phyloP scores from a whole-genome alignment of 2,113 vertebrate species.

The Sitta europaea region DNA sequence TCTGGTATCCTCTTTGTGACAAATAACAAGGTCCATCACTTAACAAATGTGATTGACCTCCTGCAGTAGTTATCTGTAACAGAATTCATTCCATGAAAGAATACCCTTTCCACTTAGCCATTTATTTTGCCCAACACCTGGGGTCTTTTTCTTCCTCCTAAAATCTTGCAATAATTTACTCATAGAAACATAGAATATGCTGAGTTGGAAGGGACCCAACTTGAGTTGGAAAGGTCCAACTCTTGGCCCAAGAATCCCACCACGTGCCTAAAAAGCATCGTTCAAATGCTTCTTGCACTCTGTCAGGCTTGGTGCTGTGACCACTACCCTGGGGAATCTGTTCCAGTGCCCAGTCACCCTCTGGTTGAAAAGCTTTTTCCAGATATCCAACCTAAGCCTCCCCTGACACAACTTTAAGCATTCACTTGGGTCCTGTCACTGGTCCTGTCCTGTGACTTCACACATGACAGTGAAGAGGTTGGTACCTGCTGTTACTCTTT shows the following conservation, averaged over 20 bases:
- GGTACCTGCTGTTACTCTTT: not conserved
- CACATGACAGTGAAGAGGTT: accelerated
- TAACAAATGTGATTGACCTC: not conserved
- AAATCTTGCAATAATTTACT: not conserved
- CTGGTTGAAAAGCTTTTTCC: not conserved
- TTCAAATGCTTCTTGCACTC: not conserved
- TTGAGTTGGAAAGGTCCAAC: not conserved
- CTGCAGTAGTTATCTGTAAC: not conserved
- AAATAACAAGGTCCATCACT: not conserved
- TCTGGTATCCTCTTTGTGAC: not conserved
- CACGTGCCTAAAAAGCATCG: not conserved
- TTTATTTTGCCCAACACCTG: not conserved
- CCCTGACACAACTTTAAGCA: not conserved
- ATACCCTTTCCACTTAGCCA: not conserved
- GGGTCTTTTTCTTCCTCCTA: not conserved
- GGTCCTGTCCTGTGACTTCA: too few species aligned
- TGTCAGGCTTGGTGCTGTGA: not conserved
- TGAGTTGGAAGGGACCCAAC: not conserved
- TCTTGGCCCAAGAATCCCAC: not conserved
- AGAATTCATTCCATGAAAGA: not conserved
- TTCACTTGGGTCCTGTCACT: not conserved
- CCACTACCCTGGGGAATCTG: not conserved
- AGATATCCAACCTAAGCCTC: not conserved
- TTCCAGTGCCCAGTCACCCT: not conserved
- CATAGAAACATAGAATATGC: not conserved